Evolutionary conservation across 2,888 invertebrate species (phyloP).

Genomic region (Rhingia rostrata): DNA sequence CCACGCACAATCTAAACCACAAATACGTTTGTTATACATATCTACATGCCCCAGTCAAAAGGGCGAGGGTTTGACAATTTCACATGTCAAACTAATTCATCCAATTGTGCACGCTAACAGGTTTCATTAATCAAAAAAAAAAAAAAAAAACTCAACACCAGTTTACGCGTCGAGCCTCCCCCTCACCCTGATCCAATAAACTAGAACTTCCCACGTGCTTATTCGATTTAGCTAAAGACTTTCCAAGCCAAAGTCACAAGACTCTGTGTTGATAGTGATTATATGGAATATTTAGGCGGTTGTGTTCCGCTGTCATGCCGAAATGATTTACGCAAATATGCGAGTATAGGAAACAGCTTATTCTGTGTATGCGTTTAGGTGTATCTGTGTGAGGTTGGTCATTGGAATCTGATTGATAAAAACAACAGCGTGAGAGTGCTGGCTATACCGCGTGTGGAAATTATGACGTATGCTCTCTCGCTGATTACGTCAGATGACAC

Average conservation of each 20-base stretch:
- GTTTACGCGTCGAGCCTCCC: not conserved
- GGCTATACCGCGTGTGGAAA: not conserved
- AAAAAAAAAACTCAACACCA: not conserved
- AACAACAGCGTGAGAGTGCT: conserved; percentile 9
- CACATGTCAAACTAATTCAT: conserved; percentile 52
- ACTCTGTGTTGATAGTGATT: not conserved
- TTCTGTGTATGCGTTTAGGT: conserved; percentile 13
- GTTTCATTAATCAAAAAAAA: conserved; percentile 49
- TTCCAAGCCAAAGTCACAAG: conserved; percentile 44
- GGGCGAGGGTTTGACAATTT: not conserved
- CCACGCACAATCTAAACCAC: conserved; percentile 55
- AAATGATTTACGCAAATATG: no score
- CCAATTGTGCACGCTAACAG: conserved; percentile 55
- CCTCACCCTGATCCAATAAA: not conserved
- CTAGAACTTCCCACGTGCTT: no score
- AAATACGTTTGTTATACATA: conserved; percentile 29
- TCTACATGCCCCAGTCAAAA: not conserved
- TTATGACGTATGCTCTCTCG: conserved; percentile 15
- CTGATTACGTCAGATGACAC: conserved; percentile 37
- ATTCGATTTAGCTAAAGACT: no score
- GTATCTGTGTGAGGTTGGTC: conserved; percentile 9
- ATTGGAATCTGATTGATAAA: conserved; percentile 26
- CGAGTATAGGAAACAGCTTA: not conserved
- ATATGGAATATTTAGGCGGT: no score
- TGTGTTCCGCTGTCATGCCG: no score